Conservation (phyloP, 2,113 vertebrate species). For the Gambusia affinis region DNA sequence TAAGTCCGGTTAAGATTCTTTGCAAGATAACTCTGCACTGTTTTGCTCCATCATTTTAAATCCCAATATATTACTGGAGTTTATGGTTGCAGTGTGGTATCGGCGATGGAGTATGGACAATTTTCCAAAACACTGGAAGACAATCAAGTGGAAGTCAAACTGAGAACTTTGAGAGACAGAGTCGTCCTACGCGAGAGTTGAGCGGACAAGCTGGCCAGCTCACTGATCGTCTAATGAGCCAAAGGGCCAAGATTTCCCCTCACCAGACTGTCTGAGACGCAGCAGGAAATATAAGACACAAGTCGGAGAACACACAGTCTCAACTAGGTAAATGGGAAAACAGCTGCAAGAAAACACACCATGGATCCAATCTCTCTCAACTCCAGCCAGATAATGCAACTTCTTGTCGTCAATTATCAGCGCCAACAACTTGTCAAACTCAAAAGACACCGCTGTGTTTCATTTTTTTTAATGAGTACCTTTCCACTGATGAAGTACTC, state of each 20-base stretch:
- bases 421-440: constrained; percentile 6
- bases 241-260: constrained; percentile 27
- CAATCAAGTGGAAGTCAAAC: constrained; percentile 34
- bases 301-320: constrained; percentile 1
- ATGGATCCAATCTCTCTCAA: constrained; percentile 11
- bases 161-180: constrained; percentile 20
- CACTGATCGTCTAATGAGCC: constrained; percentile 37
- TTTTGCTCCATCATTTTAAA: background rate
- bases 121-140: too few relatives aligned
- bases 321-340: constrained; percentile 14
- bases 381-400: constrained; percentile 25
- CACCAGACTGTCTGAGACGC: constrained; percentile 21
- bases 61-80: background rate
- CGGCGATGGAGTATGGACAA: too few relatives aligned
- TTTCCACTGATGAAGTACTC: background rate
- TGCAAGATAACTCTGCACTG: background rate
- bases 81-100: too few relatives aligned
- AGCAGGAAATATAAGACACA: constrained; percentile 19
- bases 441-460: background rate
- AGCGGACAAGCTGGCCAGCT: constrained; percentile 13
- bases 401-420: constrained; percentile 71
- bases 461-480: constrained; percentile 22
- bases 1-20: too few relatives aligned
- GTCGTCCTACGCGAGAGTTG: constrained; percentile 16
- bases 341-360: constrained; percentile 22